phyloP scores from a whole-genome alignment of 2,888 invertebrate species.

The Unio delphinus region DNA sequence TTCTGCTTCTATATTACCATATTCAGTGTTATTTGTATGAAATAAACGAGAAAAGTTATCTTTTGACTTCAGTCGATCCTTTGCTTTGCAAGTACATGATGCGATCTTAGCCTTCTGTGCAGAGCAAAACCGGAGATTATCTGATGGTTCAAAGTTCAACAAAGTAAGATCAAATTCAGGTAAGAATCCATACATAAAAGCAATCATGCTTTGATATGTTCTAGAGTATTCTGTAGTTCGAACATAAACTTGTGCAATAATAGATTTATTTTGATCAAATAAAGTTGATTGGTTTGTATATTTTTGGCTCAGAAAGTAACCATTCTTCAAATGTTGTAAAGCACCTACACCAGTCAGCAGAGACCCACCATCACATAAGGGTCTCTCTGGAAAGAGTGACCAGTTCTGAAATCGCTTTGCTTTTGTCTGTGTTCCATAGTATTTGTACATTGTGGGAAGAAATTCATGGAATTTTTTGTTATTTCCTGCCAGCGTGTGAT shows the following conservation, averaged over 20 bases:
- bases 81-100: not conserved
- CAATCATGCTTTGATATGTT: conserved; percentile 91
- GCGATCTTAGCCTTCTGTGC: not conserved
- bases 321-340: conserved; percentile 86
- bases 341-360: conserved; percentile 88
- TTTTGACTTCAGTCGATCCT: conserved; percentile 73
- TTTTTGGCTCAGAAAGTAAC: conserved; percentile 76
- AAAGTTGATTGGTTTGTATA: conserved; percentile 67
- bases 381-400: conserved; percentile 56
- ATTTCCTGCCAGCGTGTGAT: conserved; percentile 1
- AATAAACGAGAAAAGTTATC: conserved; percentile 69
- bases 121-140: conserved; percentile 69
- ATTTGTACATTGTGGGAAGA: conserved; percentile 27
- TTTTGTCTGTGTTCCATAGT: conserved; percentile 71
- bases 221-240: conserved; percentile 89
- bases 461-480: conserved; percentile 20
- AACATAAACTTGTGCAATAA: conserved; percentile 73
- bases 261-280: conserved; percentile 57
- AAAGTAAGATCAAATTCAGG: conserved; percentile 79
- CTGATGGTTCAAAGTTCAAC: conserved; percentile 75
- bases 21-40: conserved; percentile 73
- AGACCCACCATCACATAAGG: conserved; percentile 80
- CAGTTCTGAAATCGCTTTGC: conserved; percentile 49
- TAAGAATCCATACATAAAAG: conserved; percentile 82
- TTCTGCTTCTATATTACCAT: conserved; percentile 80